phyloP scores from a whole-genome alignment of 2,113 vertebrate genomes.

The Dendrocopos noguchii region DNA sequence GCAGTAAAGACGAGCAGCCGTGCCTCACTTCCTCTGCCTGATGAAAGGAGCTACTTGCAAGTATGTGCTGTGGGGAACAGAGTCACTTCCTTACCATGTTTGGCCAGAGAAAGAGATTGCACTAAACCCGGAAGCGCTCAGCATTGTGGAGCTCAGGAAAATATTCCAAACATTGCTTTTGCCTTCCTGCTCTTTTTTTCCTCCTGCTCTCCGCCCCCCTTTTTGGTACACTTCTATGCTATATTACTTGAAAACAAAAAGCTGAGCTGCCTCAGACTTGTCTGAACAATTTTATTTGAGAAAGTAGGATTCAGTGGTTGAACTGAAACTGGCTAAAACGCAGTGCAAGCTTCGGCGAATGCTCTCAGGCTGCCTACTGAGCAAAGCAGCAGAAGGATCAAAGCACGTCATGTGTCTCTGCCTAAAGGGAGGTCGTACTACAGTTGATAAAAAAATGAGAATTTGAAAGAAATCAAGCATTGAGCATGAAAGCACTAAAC shows the following conservation, averaged over 20 bases:
- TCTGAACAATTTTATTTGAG: not conserved
- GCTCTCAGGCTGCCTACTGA: not conserved
- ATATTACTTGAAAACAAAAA: not conserved
- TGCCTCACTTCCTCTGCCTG: conserved; percentile 60
- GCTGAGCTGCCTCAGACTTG: not conserved
- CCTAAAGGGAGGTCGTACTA: not conserved
- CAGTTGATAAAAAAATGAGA: not conserved
- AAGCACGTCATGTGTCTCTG: not conserved
- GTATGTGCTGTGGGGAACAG: conserved; percentile 22
- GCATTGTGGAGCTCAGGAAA: conserved; percentile 39
- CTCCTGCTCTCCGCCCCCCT: too few species aligned
- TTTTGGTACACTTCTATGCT: not conserved
- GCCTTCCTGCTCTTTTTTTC: conserved; percentile 7
- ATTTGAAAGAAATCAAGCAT: not conserved
- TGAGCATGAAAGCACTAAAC: not conserved
- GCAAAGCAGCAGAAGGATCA: not conserved
- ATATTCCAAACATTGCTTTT: conserved; percentile 38
- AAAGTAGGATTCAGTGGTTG: not conserved
- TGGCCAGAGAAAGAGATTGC: conserved; percentile 62
- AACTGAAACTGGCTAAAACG: not conserved
- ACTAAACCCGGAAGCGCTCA: conserved; percentile 26
- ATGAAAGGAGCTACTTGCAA: conserved; percentile 65
- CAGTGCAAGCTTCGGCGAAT: not conserved
- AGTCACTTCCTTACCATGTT: conserved; percentile 76
- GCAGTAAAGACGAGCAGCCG: not conserved